Percentiles rank a stretch among this genome's conserved stretches.
These are phyloP conservation scores for Dasysyrphus tricinctus DNA, from an alignment of 2,888 invertebrate genomes.

Conservation along the genomic window DNA sequence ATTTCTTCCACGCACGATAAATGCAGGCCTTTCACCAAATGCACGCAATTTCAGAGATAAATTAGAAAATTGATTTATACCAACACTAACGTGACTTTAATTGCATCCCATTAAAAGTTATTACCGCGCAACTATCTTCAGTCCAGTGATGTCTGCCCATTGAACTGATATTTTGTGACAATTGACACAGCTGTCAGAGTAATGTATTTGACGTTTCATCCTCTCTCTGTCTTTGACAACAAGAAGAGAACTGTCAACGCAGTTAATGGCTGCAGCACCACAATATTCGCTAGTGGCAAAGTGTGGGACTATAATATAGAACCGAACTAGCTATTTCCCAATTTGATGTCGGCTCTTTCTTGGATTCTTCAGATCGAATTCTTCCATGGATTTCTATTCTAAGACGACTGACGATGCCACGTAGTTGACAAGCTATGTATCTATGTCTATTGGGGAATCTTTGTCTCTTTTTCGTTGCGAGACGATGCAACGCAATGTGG, in stretches of 20 bases:
- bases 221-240: slow-evolving; percentile 2
- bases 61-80: slow-evolving; percentile 43
- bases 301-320: slow-evolving; percentile 30
- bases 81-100: slow-evolving; percentile 49
- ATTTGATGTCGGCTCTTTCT: slow-evolving; percentile 43
- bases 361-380: slow-evolving; percentile 28
- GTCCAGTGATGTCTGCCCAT: slow-evolving; percentile 27
- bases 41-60: slow-evolving; percentile 27
- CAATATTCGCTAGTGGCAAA: slow-evolving; percentile 9
- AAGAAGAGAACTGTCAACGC: slow-evolving; percentile 29
- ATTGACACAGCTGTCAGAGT: slow-evolving; percentile 30
- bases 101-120: slow-evolving; percentile 55
- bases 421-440: not conserved
- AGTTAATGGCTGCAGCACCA: slow-evolving; percentile 4
- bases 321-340: slow-evolving; percentile 48
- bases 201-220: slow-evolving; percentile 39
- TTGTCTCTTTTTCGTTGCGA: not conserved
- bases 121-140: slow-evolving; percentile 38
- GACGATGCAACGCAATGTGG: slow-evolving; percentile 22
- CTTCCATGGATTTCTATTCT: slow-evolving; percentile 12
- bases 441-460: not conserved
- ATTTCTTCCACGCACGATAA: not conserved
- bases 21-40: slow-evolving; percentile 12
- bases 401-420: slow-evolving; percentile 18
- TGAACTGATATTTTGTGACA: slow-evolving; percentile 30